Evolutionary conservation across 1,140 invertebrate genomes (phyloP).

Genomic region (Thalassaphorura encarpata): DNA sequence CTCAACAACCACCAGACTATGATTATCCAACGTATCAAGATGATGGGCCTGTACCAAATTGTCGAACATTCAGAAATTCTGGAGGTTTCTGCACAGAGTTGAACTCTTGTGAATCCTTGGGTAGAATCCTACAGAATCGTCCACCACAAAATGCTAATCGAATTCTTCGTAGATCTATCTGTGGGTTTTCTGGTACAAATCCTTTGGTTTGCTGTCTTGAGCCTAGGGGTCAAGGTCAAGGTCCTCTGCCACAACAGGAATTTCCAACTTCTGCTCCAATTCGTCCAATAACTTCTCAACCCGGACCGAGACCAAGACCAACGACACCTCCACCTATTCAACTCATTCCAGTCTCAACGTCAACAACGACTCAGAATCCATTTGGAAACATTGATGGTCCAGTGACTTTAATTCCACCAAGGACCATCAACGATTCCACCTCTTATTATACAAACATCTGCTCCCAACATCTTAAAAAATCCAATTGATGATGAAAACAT

Average conservation of each 20-base stretch:
- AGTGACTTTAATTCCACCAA: background rate
- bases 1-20: background rate
- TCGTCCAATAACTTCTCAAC: constrained; percentile 5
- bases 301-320: background rate
- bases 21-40: background rate
- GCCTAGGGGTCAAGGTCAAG: background rate
- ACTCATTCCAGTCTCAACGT: background rate
- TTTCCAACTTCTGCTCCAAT: background rate
- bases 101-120: constrained; percentile 7
- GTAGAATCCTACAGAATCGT: constrained; percentile 5
- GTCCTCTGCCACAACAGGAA: background rate
- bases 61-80: constrained; percentile 17
- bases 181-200: constrained; percentile 42
- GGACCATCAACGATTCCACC: background rate
- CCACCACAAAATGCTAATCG: constrained; percentile 2
- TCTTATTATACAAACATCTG: background rate
- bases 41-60: constrained; percentile 5
- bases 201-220: constrained; percentile 46
- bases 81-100: constrained; percentile 18
- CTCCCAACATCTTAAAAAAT: background rate
- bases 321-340: constrained; percentile 1
- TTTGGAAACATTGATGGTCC: background rate
- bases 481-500: background rate
- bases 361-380: constrained; percentile 1
- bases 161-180: constrained; percentile 43